Percentiles rank a stretch among this genome's conserved stretches.
These are phyloP conservation scores for Aphelocoma californica DNA, from an alignment of 2,797 vertebrate genomes.

Conservation along the genomic window DNA sequence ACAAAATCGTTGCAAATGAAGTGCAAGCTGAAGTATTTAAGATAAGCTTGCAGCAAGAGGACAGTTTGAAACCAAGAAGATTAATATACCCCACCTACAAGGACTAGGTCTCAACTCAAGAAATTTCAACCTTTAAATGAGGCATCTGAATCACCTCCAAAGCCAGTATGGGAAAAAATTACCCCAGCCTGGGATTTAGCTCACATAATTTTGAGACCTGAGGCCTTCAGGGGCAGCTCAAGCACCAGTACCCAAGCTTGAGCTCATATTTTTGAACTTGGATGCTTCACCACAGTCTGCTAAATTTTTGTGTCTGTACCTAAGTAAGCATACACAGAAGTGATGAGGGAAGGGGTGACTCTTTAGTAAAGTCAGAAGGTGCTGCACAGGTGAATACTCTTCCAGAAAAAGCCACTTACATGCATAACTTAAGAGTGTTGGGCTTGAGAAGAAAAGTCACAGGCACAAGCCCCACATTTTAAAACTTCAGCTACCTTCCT, in stretches of 20 bases:
- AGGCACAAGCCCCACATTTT: neutral
- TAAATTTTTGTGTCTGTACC: neutral
- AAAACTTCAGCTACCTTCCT: neutral
- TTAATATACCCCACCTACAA: neutral
- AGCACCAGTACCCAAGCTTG: neutral
- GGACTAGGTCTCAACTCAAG: neutral
- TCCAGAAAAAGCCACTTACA: neutral
- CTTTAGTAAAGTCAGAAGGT: neutral
- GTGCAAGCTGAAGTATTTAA: neutral
- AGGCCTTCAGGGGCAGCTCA: neutral
- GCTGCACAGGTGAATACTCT: neutral
- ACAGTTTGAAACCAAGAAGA: slow-evolving; percentile 2
- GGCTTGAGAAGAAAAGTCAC: neutral
- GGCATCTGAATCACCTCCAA: neutral
- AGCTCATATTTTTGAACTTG: neutral
- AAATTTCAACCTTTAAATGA: neutral
- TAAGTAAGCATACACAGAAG: neutral
- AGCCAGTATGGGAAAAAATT: neutral
- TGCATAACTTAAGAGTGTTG: neutral
- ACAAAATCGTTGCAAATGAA: slow-evolving; percentile 6
- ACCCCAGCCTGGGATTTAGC: neutral
- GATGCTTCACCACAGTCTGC: neutral
- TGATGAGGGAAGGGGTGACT: neutral
- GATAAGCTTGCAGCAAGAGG: neutral
- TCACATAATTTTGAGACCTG: neutral